A percentile compares a stretch with the other conserved stretches of the same genome.
phyloP scores from a whole-genome alignment of 37 sponge, comb jelly and placozoan species.

The Beroe ovata region DNA sequence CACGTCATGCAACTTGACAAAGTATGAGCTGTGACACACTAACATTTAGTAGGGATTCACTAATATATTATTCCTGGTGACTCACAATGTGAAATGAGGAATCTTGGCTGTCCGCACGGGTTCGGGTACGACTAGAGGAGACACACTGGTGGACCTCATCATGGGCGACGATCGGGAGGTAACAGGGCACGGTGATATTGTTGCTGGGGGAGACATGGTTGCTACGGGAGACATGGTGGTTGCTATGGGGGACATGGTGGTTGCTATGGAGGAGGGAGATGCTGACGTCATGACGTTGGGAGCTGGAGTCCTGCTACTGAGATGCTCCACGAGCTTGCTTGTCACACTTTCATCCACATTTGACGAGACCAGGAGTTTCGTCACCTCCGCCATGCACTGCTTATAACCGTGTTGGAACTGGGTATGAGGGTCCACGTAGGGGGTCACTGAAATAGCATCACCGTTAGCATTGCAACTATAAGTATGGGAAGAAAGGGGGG shows the following conservation, averaged over 20 bases:
- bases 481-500: not conserved
- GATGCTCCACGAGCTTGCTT: conserved; percentile 49
- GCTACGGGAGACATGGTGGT: not conserved
- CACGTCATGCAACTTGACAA: no score
- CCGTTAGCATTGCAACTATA: no score
- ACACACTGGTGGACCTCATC: not conserved
- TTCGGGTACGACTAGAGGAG: conserved; percentile 20
- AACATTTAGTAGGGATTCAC: no score
- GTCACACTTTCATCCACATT: conserved; percentile 32
- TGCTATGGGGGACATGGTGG: not conserved
- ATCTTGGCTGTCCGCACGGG: conserved; percentile 16
- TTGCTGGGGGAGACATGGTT: not conserved
- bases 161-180: not conserved
- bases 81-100: conserved; percentile 36
- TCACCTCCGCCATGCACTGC: conserved; percentile 48
- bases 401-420: conserved; percentile 62
- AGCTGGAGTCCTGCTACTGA: not conserved
- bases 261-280: not conserved
- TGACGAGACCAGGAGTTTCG: conserved; percentile 35
- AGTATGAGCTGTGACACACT: no score
- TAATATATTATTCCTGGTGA: no score
- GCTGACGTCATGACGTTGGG: not conserved
- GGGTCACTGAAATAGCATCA: conserved; percentile 56
- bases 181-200: not conserved
- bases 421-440: conserved; percentile 41